Conservation (phyloP, 2,888 invertebrate species). For the Agapostemon virescens region DNA sequence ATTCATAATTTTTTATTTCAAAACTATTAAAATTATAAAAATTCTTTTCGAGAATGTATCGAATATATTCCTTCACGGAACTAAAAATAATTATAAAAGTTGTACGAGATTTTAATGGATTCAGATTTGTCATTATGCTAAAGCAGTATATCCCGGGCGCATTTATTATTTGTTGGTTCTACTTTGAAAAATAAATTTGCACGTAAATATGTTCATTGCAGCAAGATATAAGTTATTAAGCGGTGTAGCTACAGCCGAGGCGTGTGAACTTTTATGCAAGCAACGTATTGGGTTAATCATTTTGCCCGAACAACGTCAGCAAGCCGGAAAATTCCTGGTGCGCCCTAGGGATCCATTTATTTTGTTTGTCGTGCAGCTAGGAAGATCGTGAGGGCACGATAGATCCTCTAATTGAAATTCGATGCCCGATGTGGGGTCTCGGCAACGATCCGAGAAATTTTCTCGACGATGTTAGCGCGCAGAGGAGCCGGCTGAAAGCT, state of each 20-base stretch:
- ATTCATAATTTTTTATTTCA: too few relatives aligned
- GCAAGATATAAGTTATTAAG: background rate
- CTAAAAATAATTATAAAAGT: too few relatives aligned
- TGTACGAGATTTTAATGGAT: too few relatives aligned
- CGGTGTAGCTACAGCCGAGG: background rate
- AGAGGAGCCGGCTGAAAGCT: background rate
- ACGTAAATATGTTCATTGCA: too few relatives aligned
- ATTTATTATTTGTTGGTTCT: too few relatives aligned
- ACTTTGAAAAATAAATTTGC: too few relatives aligned
- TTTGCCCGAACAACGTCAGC: background rate
- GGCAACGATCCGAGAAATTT: conserved; percentile 37
- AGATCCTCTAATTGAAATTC: conserved; percentile 41
- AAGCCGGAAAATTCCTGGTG: background rate
- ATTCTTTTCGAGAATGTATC: too few relatives aligned
- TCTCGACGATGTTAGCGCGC: conserved; percentile 6
- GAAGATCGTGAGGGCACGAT: background rate
- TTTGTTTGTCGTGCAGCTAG: background rate
- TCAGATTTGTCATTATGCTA: too few relatives aligned
- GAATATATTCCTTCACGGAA: too few relatives aligned
- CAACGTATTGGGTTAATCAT: background rate
- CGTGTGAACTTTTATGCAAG: background rate
- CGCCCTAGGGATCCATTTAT: background rate
- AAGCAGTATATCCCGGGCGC: too few relatives aligned
- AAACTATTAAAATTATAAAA: too few relatives aligned
- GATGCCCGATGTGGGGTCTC: conserved; percentile 16